Evolutionary conservation across 2,888 invertebrate genomes (phyloP).

Genomic region (Apodemia hepburni): DNA sequence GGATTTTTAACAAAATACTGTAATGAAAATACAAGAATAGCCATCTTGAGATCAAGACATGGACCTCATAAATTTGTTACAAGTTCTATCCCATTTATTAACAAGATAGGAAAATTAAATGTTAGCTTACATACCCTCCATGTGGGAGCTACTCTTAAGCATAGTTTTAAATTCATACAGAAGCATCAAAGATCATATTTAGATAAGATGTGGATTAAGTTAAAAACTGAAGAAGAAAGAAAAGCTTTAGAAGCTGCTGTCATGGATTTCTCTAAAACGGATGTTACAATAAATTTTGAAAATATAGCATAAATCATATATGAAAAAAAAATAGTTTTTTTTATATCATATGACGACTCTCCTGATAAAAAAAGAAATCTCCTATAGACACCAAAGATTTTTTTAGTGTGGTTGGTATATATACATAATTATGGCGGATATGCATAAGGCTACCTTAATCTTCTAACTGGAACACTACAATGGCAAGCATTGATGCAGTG

Average conservation of each 20-base stretch:
- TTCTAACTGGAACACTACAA: no score
- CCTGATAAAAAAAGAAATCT: no score
- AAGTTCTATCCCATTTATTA: constrained; percentile 84
- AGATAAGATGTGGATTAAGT: constrained; percentile 80
- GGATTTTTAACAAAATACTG: constrained; percentile 90
- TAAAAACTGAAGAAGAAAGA: constrained; percentile 82
- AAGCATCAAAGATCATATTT: constrained; percentile 84
- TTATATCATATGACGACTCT: no score
- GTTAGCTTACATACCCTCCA: constrained; percentile 84
- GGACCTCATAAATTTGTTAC: constrained; percentile 87
- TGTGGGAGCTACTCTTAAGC: constrained; percentile 88
- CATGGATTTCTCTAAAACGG: constrained; percentile 68
- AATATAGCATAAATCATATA: constrained; percentile 45
- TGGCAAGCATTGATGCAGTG: no score
- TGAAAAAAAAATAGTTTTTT: no score
- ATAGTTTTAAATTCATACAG: constrained; percentile 87
- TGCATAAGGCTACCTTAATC: no score
- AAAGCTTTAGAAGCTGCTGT: constrained; percentile 74
- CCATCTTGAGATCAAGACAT: constrained; percentile 85
- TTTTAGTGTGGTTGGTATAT: no score
- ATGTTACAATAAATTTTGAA: constrained; percentile 67
- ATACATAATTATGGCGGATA: no score
- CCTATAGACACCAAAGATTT: no score
- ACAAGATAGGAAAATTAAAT: constrained; percentile 81
- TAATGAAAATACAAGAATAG: constrained; percentile 87